These are phyloP conservation scores for Lithophane ornitopus DNA, from an alignment of 2,888 invertebrate genomes.

Conservation along the genomic window DNA sequence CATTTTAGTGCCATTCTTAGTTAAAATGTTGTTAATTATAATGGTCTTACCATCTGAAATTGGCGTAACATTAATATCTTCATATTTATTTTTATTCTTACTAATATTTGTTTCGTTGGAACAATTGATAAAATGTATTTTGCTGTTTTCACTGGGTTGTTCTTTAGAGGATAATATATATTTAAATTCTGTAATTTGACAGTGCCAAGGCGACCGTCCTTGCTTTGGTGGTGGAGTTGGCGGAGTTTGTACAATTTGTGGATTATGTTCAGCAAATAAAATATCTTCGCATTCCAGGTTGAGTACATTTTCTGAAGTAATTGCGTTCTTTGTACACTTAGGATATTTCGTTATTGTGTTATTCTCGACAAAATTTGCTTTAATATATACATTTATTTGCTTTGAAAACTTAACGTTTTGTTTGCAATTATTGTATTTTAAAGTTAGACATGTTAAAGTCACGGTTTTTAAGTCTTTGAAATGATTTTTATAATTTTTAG, in stretches of 20 bases:
- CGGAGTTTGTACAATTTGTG: constrained; percentile 12
- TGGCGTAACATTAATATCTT: neutral
- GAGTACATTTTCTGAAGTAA: neutral
- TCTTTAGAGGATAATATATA: neutral
- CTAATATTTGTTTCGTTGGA: neutral
- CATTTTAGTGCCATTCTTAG: neutral
- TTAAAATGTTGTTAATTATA: neutral
- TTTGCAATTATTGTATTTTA: constrained; percentile 13
- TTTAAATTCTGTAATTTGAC: constrained; percentile 15
- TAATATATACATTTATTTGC: constrained; percentile 36
- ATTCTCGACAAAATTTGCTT: constrained; percentile 40
- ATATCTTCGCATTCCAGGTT: constrained; percentile 34
- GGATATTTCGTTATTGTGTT: constrained; percentile 40
- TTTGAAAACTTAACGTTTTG: neutral
- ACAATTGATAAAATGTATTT: constrained; percentile 39
- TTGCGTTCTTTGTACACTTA: constrained; percentile 26
- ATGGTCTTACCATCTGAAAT: neutral
- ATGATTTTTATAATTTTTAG: neutral
- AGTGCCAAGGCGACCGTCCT: constrained; percentile 1
- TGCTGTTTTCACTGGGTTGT: neutral
- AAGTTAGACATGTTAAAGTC: constrained; percentile 4
- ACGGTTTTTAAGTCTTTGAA: neutral
- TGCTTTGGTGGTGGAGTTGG: neutral
- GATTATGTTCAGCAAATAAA: constrained; percentile 35
- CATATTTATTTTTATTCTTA: neutral